These are phyloP conservation scores for Perdix hodgsoniae DNA, from an alignment of 2,797 vertebrate genomes.

Conservation along the genomic window DNA sequence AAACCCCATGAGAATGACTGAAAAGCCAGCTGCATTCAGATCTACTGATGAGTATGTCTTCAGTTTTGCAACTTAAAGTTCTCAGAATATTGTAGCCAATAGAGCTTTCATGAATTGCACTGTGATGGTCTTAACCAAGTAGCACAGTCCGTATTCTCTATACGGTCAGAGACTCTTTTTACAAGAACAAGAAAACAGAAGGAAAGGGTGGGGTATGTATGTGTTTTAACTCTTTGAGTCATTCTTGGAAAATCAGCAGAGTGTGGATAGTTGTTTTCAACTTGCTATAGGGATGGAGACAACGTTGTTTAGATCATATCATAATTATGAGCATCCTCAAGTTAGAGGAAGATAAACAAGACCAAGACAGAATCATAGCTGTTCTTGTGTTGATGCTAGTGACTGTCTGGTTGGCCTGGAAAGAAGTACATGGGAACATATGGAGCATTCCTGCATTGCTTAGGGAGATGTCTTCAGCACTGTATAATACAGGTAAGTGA, in stretches of 20 bases:
- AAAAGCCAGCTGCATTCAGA: neutral
- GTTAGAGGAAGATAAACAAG: neutral
- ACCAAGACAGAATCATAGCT: neutral
- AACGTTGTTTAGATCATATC: neutral
- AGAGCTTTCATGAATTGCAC: neutral
- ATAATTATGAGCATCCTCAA: neutral
- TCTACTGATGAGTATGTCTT: neutral
- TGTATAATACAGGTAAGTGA: neutral
- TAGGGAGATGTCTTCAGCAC: neutral
- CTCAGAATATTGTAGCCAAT: neutral
- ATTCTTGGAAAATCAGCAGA: neutral
- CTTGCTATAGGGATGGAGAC: rapidly evolving
- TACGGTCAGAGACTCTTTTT: neutral
- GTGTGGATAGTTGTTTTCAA: neutral
- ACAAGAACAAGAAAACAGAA: neutral
- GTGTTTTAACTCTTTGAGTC: neutral
- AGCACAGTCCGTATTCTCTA: rapidly evolving
- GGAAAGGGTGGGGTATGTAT: neutral
- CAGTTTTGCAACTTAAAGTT: neutral
- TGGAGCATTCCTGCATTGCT: neutral
- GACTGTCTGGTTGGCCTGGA: neutral
- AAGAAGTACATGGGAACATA: neutral
- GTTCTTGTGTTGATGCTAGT: neutral
- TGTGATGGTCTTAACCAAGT: neutral
- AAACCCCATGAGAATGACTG: neutral